Evolutionary conservation across 2,797 vertebrate genomes (phyloP).

Genomic region (Zalophus californianus): DNA sequence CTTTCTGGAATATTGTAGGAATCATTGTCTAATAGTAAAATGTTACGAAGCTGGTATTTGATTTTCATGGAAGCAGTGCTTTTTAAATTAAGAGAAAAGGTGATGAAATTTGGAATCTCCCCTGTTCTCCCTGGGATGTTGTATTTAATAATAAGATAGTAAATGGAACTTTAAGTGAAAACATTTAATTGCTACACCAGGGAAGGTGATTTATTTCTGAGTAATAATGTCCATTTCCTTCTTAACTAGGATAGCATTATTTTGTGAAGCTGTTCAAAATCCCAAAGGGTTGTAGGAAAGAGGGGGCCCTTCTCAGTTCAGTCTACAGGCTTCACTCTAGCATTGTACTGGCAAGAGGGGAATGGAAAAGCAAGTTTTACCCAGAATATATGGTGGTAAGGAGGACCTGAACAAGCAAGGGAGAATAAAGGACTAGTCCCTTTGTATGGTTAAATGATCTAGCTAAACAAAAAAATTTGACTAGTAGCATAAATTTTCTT

Average conservation of each 20-base stretch:
- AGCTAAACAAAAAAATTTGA: background rate
- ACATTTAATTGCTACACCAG: background rate
- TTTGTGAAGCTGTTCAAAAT: slow-evolving; percentile 11
- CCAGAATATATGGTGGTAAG: background rate
- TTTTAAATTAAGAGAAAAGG: background rate
- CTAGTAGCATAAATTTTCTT: background rate
- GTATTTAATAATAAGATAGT: background rate
- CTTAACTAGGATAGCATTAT: background rate
- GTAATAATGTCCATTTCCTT: background rate
- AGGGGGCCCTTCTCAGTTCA: background rate
- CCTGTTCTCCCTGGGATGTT: background rate
- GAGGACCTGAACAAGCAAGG: background rate
- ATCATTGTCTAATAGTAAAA: background rate
- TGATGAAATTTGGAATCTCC: background rate
- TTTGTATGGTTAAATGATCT: background rate
- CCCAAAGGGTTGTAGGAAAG: background rate
- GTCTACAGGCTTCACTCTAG: background rate
- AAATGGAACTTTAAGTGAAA: background rate
- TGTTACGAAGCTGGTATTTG: background rate
- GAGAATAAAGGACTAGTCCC: background rate
- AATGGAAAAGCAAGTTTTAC: background rate
- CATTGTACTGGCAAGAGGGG: background rate
- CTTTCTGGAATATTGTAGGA: background rate
- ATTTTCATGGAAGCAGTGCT: background rate
- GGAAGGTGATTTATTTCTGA: background rate